Evolutionary conservation across 2,888 invertebrate species (phyloP), one percentile per base, ranked within the genome.

Genomic region (Kryphioiulus occultus): DNA sequence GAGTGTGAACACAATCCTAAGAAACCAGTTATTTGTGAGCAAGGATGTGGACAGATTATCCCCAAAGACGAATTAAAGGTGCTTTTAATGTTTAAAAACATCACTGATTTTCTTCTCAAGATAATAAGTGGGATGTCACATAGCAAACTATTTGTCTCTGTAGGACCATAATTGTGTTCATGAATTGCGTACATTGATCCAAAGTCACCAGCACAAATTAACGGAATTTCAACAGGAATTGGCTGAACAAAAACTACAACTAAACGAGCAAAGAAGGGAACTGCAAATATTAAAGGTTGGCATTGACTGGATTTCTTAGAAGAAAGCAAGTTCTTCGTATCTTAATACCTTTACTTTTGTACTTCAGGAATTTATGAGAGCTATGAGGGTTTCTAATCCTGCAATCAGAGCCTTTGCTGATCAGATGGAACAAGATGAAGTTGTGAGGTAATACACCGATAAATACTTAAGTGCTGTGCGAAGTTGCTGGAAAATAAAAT

Each of bases 1-100:
- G 98, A 98, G 92, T 99, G 99, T 93, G 96, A 96, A 92, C 96
- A 95, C 92, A 99, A 99, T 93, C 98, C 98, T 0, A 98, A 98
- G 92, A 94, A 97, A 91, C 98, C 98, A 22, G 94, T 98, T 91
- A 96, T 96, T 68, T 99, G 98, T 92, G 98, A 98, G 91, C 95
- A 96, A 90, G 98, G 98, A 30, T 99, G 98, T 91, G 98, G 98
- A 32, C 94, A 98, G 85, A 95, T 98, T 87, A 96, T 98, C 91
- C 98, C 98, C 15, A 98, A 98, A 93, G 98, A 98, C 93, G 98
- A 98, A 92, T 92, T 98, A 0, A 95, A 96, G 92, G 94, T 93
- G 89, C 5, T 83, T n/a, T n/a, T n/a, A n/a, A n/a, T n/a, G n/a
- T n/a, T n/a, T n/a, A n/a, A n/a, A n/a, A n/a, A n/a, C n/a, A n/a